A percentile compares a stretch with the other conserved stretches of the same genome.
These are phyloP conservation scores for Argopecten irradians DNA, from an alignment of 1,140 invertebrate species.

Conservation along the genomic window DNA sequence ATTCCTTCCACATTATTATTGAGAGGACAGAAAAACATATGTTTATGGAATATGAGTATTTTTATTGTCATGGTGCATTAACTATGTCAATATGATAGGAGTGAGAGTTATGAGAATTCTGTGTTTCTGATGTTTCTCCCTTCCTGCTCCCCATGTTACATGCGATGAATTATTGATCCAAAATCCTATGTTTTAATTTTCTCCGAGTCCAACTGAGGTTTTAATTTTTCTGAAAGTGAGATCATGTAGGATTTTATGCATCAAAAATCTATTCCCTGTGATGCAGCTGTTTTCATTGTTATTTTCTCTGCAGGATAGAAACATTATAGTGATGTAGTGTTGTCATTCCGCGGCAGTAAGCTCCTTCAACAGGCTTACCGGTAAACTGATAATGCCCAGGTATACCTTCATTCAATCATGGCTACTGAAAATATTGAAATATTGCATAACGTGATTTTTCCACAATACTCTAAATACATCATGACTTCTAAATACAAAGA, in stretches of 20 bases:
- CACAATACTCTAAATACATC: background rate
- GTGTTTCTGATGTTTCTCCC: background rate
- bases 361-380: slow-evolving; percentile 2
- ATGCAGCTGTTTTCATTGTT: slow-evolving; percentile 10
- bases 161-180: background rate
- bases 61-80: background rate
- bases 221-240: slow-evolving; percentile 23
- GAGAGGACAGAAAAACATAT: background rate
- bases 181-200: background rate
- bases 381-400: background rate
- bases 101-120: background rate
- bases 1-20: background rate
- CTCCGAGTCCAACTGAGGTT: background rate
- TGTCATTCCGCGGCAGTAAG: background rate
- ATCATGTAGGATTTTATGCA: background rate
- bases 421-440: background rate
- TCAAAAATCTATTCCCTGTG: background rate
- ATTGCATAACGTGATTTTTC: background rate
- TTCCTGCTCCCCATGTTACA: background rate
- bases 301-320: background rate
- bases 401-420: background rate
- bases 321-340: background rate
- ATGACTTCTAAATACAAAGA: background rate
- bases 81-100: background rate
- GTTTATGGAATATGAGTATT: background rate